Conservation (phyloP, 2,797 vertebrate species). For the Setipinna tenuifilis region DNA sequence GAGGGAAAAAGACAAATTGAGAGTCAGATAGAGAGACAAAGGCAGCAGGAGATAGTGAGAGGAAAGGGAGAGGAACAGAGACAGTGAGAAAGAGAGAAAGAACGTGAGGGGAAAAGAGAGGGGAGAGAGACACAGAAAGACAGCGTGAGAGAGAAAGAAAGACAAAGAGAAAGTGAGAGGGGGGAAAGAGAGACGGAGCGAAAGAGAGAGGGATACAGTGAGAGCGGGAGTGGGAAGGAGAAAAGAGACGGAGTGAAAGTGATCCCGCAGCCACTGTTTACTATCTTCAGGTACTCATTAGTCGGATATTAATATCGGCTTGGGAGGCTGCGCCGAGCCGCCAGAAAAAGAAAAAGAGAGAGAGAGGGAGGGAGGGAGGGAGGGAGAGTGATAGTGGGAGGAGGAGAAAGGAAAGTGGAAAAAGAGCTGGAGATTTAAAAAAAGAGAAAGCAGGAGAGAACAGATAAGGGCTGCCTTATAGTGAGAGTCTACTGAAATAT, state of each 20-base stretch:
- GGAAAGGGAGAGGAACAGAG: neutral
- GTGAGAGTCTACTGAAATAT: constrained; percentile 61
- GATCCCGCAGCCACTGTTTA: constrained; percentile 57
- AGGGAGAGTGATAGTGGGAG: neutral
- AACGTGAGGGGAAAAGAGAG: neutral
- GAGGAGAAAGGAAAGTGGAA: neutral
- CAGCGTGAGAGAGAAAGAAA: no score
- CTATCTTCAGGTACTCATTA: constrained; percentile 64
- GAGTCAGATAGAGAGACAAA: neutral
- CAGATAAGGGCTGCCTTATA: constrained; percentile 65
- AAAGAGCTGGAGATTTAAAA: constrained; percentile 26
- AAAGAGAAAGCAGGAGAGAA: constrained; percentile 53
- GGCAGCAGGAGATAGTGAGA: neutral
- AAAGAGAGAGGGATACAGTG: neutral
- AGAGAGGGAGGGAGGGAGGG: neutral
- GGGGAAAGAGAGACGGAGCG: neutral
- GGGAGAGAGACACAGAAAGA: no score
- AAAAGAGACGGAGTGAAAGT: neutral
- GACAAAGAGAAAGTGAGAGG: no score
- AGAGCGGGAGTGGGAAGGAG: neutral
- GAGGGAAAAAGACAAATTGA: neutral
- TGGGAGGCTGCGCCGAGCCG: constrained; percentile 24
- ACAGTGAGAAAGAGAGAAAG: neutral
- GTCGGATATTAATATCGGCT: constrained; percentile 50
- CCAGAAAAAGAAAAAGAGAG: neutral